Conservation (phyloP, 2,888 invertebrate genomes). For the Oasisia sp. region DNA sequence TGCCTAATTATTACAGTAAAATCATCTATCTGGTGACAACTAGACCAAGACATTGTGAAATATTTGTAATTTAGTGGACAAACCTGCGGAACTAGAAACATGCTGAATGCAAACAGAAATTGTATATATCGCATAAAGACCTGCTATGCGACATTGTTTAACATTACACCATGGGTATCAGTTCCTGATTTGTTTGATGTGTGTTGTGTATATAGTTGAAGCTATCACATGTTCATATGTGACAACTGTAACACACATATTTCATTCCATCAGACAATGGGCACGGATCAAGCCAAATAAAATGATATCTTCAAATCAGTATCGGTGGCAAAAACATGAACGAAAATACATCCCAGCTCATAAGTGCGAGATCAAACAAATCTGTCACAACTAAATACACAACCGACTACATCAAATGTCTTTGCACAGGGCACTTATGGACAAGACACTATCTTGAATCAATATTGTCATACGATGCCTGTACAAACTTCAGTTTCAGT, state of each 20-base stretch:
- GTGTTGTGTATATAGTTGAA: background rate
- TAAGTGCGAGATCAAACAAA: background rate
- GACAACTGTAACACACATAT: background rate
- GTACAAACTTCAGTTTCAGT: background rate
- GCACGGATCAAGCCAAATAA: background rate
- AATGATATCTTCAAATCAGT: background rate
- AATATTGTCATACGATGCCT: background rate
- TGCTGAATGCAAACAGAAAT: too few relatives aligned
- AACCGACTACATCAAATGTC: background rate
- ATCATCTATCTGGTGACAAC: too few relatives aligned
- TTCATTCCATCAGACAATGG: background rate
- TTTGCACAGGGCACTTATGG: background rate
- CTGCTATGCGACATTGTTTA: background rate
- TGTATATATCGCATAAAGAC: too few relatives aligned
- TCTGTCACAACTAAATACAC: background rate
- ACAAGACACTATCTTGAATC: background rate
- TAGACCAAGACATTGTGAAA: too few relatives aligned
- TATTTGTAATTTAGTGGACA: too few relatives aligned
- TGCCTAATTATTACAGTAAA: too few relatives aligned
- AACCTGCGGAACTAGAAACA: too few relatives aligned
- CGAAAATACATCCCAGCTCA: background rate
- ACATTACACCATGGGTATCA: background rate
- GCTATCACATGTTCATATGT: background rate
- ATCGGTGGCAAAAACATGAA: background rate
- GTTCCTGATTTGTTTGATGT: background rate